Evolutionary conservation across 2,888 invertebrate genomes (phyloP).

Genomic region (Mechanitis messenoides): DNA sequence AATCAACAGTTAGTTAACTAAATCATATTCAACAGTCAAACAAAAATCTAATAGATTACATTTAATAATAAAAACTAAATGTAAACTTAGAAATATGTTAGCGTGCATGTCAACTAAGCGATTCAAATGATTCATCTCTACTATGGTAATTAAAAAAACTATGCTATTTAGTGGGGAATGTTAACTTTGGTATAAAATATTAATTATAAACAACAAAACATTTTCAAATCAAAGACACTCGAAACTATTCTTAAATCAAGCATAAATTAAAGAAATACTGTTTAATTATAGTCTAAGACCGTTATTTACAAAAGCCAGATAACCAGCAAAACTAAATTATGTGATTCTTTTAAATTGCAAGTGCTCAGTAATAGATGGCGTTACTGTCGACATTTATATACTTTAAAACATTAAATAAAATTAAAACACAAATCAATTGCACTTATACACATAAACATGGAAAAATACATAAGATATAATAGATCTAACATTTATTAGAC

Average conservation of each 20-base stretch:
- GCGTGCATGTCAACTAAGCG: constrained; percentile 50
- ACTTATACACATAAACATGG: constrained; percentile 24
- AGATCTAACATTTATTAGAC: constrained; percentile 35
- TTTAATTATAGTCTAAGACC: constrained; percentile 63
- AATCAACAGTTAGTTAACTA: constrained; percentile 67
- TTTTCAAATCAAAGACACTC: constrained; percentile 68
- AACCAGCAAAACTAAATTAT: constrained; percentile 53
- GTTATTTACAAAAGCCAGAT: constrained; percentile 58
- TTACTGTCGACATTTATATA: constrained; percentile 6
- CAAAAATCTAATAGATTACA: constrained; percentile 64
- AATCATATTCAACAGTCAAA: constrained; percentile 64
- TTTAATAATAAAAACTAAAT: constrained; percentile 56
- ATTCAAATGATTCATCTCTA: constrained; percentile 46
- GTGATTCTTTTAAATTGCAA: constrained; percentile 19
- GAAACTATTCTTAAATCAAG: constrained; percentile 67
- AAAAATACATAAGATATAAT: constrained; percentile 31
- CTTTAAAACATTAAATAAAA: constrained; percentile 2
- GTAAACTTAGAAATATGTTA: constrained; percentile 63
- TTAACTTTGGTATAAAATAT: constrained; percentile 84
- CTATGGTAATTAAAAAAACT: constrained; percentile 53
- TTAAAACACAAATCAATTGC: constrained; percentile 22
- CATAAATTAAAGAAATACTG: constrained; percentile 76
- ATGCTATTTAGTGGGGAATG: constrained; percentile 80
- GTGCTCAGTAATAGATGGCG: constrained; percentile 17
- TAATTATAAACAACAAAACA: constrained; percentile 74